A percentile compares a stretch with the other conserved stretches of the same genome.
Evolutionary conservation across 2,888 invertebrate species (phyloP).

Genomic region (Anaspis maculata): DNA sequence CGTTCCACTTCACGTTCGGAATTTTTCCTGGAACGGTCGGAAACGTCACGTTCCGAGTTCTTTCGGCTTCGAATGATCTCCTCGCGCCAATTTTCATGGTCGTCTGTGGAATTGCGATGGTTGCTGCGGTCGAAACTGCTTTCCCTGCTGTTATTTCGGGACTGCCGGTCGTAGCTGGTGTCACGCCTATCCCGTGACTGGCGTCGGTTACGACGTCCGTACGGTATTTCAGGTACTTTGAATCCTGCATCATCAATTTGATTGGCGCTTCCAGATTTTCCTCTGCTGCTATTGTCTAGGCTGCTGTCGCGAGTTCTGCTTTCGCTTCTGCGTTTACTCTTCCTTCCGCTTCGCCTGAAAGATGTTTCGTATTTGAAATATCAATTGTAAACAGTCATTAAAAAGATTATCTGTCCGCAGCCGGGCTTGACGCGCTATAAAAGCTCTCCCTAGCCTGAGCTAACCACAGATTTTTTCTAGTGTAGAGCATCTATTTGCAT

Average conservation of each 20-base stretch:
- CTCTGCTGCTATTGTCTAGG: constrained; percentile 17
- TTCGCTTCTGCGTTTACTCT: constrained; percentile 30
- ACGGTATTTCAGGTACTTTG: constrained; percentile 31
- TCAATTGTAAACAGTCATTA: too few relatives aligned
- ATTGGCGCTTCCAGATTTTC: constrained; percentile 1
- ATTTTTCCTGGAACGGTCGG: constrained; percentile 19
- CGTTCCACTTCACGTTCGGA: constrained; percentile 25
- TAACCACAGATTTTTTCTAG: too few relatives aligned
- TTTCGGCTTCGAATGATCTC: constrained; percentile 33
- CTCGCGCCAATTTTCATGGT: constrained; percentile 38
- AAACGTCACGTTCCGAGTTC: constrained; percentile 31
- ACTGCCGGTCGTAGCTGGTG: constrained; percentile 32
- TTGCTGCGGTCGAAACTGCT: constrained; percentile 43
- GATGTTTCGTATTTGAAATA: constrained; percentile 1
- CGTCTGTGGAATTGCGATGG: constrained; percentile 34
- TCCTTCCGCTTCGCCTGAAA: constrained; percentile 23
- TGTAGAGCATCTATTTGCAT: too few relatives aligned
- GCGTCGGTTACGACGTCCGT: constrained; percentile 15
- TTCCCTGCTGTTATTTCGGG: constrained; percentile 38
- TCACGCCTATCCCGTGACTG: constrained; percentile 31
- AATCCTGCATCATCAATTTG: constrained; percentile 26
- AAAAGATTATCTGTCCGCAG: too few relatives aligned
- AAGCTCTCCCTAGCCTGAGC: too few relatives aligned
- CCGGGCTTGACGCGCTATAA: too few relatives aligned
- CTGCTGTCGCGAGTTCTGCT: constrained; percentile 32